phyloP scores from a whole-genome alignment of 2,888 invertebrate genomes.

The Thymelicus sylvestris region DNA sequence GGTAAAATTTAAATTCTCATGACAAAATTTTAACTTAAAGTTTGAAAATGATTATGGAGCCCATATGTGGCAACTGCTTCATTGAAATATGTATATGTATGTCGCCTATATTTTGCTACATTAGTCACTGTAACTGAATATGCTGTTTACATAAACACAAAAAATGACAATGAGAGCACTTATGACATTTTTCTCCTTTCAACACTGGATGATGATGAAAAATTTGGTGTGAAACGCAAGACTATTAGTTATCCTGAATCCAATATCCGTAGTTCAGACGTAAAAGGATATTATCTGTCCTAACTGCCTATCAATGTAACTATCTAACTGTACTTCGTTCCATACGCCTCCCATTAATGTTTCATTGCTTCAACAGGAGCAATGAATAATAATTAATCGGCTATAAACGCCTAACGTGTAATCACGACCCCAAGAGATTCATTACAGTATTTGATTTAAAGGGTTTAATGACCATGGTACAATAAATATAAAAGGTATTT shows the following conservation, averaged over 20 bases:
- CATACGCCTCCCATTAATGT: constrained; percentile 12
- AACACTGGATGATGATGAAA: too few relatives aligned
- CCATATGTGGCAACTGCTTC: too few relatives aligned
- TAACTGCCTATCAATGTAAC: neutral
- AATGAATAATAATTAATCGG: constrained; percentile 22
- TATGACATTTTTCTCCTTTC: too few relatives aligned
- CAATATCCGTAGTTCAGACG: neutral
- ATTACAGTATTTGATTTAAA: neutral
- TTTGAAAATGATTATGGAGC: too few relatives aligned
- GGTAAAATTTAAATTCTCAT: too few relatives aligned
- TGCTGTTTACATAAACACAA: too few relatives aligned
- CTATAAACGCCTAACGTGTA: constrained; percentile 3
- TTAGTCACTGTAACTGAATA: too few relatives aligned
- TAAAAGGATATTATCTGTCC: neutral
- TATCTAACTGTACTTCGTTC: constrained; percentile 1
- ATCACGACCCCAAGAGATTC: neutral
- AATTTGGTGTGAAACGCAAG: neutral
- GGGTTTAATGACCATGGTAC: neutral
- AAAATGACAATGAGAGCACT: too few relatives aligned
- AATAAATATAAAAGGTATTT: too few relatives aligned
- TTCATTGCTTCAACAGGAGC: constrained; percentile 13
- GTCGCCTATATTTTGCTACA: too few relatives aligned
- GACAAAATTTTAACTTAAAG: too few relatives aligned
- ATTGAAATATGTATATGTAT: too few relatives aligned
- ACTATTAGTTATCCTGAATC: neutral